Base-by-base conservation (phyloP, 1,140 invertebrate species). In the Drosophila hydei region DNA sequence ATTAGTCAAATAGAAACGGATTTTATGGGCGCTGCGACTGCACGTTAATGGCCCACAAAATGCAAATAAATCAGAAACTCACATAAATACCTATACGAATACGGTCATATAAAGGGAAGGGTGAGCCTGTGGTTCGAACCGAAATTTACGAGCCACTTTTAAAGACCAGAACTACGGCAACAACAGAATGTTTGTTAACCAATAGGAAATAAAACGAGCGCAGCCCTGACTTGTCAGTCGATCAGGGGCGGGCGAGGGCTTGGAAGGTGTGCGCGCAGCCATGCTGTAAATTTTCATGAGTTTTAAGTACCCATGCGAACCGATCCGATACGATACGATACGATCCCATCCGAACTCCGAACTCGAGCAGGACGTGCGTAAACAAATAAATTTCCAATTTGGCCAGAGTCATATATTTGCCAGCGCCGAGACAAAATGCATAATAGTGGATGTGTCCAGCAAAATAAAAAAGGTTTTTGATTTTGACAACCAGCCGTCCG, bases 341-440 rank as follows among this genome's bases (percentile, higher is more conserved):
- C 56, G 47, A 58, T n/a, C 1, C 51, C 23, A 58, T 19, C 18
- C 33, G 48, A 36, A 30, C n/a, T 36, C n/a, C n/a, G 2, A 19
- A 11, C 30, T 33, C 18, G 33, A 59, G 48, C 72, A 63, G 71
- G 56, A 79, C 76, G 76, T 72, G 83, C 75, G 78, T 88, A 88
- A 88, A 88, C 78, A 88, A 88, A 88, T 88, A 88, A 88, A 88
- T 88, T 89, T 88, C 79, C 83, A 88, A 88, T 88, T 88, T 88
- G 84, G 61, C 65, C 78, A 79, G 71, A 88, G 78, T 83, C 83
- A 87, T 87, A 87, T 87, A 87, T 88, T 79, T 83, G 68, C 68
- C 69, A 77, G 25, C 47, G 58, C 50, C 50, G 50, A 38, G 50
- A 52, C 50, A 36, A 30, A 52, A 52, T 52, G 50, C 12, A 58